Evolutionary conservation across 2,888 invertebrate genomes (phyloP).

Genomic region (Scelioninae gen. 2): DNA sequence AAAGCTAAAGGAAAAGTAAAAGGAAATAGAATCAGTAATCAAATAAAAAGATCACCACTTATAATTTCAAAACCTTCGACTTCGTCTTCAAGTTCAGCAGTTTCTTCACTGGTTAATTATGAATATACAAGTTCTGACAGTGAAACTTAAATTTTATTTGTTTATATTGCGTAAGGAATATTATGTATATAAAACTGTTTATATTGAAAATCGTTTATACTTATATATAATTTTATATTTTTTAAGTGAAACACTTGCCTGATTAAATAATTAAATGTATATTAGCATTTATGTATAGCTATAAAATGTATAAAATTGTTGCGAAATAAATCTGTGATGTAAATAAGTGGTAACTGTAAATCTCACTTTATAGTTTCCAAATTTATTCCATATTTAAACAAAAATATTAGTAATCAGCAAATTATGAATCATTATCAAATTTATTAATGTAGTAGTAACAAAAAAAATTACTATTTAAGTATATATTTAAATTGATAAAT

Average conservation of each 20-base stretch:
- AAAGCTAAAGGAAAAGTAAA: slow-evolving; percentile 63
- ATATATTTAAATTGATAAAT: too few relatives aligned
- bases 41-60: slow-evolving; percentile 38
- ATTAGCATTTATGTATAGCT: slow-evolving; percentile 40
- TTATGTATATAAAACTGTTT: slow-evolving; percentile 63
- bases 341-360: too few relatives aligned
- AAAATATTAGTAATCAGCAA: too few relatives aligned
- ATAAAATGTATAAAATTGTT: slow-evolving; percentile 50
- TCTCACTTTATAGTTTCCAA: too few relatives aligned
- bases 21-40: slow-evolving; percentile 30
- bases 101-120: slow-evolving; percentile 70
- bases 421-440: too few relatives aligned
- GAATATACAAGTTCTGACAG: slow-evolving; percentile 73
- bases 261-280: too few relatives aligned
- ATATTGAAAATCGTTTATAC: slow-evolving; percentile 8
- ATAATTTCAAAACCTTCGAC: slow-evolving; percentile 60
- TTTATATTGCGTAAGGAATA: slow-evolving; percentile 28
- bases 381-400: too few relatives aligned
- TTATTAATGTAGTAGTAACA: too few relatives aligned
- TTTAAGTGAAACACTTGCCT: slow-evolving; percentile 12
- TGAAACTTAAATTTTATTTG: slow-evolving; percentile 64
- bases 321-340: too few relatives aligned
- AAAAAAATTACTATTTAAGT: too few relatives aligned
- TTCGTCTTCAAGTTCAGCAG: slow-evolving; percentile 54
- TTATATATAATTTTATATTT: slow-evolving; percentile 40